Evolutionary conservation across 2,888 invertebrate species (phyloP), one percentile per base, ranked within the genome.

Genomic region (Theristus sp.): DNA sequence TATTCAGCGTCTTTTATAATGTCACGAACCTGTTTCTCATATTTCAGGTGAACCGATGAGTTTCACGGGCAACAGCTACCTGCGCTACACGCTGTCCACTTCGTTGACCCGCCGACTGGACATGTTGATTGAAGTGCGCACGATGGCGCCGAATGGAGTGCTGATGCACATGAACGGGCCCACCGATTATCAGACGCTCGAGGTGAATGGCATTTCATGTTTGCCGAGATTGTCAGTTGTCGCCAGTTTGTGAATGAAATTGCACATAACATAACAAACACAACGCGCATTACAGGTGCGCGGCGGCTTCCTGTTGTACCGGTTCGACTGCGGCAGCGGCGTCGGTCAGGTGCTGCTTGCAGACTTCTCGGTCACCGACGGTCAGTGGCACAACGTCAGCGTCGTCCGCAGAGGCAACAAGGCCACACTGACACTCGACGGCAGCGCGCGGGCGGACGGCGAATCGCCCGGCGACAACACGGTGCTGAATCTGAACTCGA

Each of bases 311-410:
- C 82, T 90, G 20, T 89, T 88, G 75, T 89, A 89, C 76, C 82
- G 87, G 65, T 89, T 90, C 79, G 88, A 94, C 74, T 81, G 91
- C 66, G 94, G 94, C 26, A 85, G 86, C 66, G 94, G 93, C 6
- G 86, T 86, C 75, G 89, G 87, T 47, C 77, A 84, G 60, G 84
- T 57, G 20, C 24, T 31, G 24, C 31, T 66, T 2, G 20, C 56
- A 1, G 56, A 56, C 20, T 24, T 49, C 1, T 57, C 62, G 3
- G 66, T 67, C n/a, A 83, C 85, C 30, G 87, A 89, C 72, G 87
- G 88, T 3, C 81, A 82, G 66, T 89, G 89, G 89, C 89, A 89
- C 74, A 82, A 83, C 66, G 73, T 80, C 29, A 80, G 83, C 52
- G 77, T 93, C 62, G 87, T 89, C 74, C 81, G 89, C 29, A 83